These are phyloP conservation scores for Hemichromis elongatus DNA, from an alignment of 2,113 vertebrate species.

Conservation along the genomic window DNA sequence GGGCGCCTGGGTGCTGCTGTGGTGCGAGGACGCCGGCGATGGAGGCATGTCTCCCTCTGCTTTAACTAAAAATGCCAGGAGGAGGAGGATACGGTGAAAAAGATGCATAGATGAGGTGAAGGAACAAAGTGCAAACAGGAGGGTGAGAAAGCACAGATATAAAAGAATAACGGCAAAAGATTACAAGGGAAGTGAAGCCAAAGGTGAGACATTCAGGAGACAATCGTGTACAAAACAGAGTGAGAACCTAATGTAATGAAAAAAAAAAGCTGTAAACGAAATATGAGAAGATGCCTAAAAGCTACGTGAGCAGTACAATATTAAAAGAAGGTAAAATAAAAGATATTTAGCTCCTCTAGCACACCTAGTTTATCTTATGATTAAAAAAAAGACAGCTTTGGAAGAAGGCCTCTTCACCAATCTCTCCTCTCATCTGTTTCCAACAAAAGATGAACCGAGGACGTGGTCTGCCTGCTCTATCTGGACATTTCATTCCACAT, in stretches of 20 bases:
- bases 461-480: slow-evolving; percentile 10
- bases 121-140: neutral
- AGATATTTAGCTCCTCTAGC: neutral
- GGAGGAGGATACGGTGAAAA: neutral
- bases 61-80: slow-evolving; percentile 60
- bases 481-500: slow-evolving; percentile 58
- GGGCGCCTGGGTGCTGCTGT: slow-evolving; percentile 93
- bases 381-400: neutral
- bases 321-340: neutral
- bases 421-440: slow-evolving; percentile 22
- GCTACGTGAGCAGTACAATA: neutral
- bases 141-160: neutral
- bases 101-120: neutral
- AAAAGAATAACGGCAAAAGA: neutral
- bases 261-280: neutral
- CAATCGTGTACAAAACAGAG: neutral
- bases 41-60: slow-evolving; percentile 88
- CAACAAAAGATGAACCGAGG: slow-evolving; percentile 27
- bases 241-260: neutral
- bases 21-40: slow-evolving; percentile 94
- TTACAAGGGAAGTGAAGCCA: neutral
- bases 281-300: neutral
- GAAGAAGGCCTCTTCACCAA: slow-evolving; percentile 2
- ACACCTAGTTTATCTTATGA: neutral
- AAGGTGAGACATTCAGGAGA: neutral